A percentile compares a stretch with the other conserved stretches of the same genome.
Evolutionary conservation across 1,140 invertebrate species (phyloP).

Genomic region (Leptinotarsa lineolata): DNA sequence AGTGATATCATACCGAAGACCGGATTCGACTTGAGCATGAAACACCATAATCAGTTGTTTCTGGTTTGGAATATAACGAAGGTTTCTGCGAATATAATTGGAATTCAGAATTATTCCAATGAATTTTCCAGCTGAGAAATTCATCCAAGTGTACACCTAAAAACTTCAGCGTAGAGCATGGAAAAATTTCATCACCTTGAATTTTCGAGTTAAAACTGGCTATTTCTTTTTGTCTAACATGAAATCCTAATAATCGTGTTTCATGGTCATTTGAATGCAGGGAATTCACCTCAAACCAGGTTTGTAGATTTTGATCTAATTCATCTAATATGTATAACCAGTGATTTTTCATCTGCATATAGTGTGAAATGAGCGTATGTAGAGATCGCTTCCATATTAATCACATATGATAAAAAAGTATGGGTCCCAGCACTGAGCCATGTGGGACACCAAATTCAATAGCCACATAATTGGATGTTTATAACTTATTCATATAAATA

Average conservation of each 20-base stretch:
- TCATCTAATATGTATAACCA: slow-evolving; percentile 17
- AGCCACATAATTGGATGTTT: slow-evolving; percentile 10
- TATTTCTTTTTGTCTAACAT: slow-evolving; percentile 12
- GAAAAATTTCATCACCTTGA: slow-evolving; percentile 15
- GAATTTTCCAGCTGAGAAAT: not conserved
- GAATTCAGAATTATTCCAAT: slow-evolving; percentile 14
- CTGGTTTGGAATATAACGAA: slow-evolving; percentile 6
- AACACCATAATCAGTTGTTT: slow-evolving; percentile 18
- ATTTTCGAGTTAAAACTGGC: slow-evolving; percentile 12
- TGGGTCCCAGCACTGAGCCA: slow-evolving; percentile 3
- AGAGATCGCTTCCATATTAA: slow-evolving; percentile 4
- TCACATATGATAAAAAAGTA: slow-evolving; percentile 15
- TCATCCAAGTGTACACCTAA: slow-evolving; percentile 13
- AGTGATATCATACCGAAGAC: slow-evolving; percentile 17
- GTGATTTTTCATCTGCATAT: slow-evolving; percentile 6
- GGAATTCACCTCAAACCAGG: slow-evolving; percentile 3
- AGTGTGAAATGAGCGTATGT: slow-evolving; percentile 17
- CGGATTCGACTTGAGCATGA: slow-evolving; percentile 15
- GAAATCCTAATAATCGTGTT: slow-evolving; percentile 2
- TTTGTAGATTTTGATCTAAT: slow-evolving; percentile 12
- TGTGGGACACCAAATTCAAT: slow-evolving; percentile 10
- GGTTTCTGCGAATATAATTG: slow-evolving; percentile 16
- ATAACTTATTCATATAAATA: not conserved
- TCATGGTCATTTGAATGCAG: slow-evolving; percentile 6
- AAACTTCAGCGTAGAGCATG: slow-evolving; percentile 11